Evolutionary conservation across 2,797 vertebrate genomes (phyloP), one percentile per base, ranked within the genome.

Genomic region (Austrolebias charrua): DNA sequence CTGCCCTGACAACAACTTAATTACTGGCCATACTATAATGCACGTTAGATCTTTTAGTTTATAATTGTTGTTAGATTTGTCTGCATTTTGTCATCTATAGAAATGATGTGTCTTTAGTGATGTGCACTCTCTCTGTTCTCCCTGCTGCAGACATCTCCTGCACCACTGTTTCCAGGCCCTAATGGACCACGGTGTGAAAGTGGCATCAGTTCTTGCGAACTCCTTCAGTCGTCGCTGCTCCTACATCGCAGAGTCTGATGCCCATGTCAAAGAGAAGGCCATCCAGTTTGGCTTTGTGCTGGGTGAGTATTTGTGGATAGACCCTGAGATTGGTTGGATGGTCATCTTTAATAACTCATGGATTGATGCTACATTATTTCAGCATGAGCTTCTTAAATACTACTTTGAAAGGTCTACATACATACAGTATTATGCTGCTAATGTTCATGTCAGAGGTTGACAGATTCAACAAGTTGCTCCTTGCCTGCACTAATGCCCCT

Each of bases 141-240:
- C 19, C 50, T 47, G 13, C 56, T 84, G 31, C 87, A 99, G 97
- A 79, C 98, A 99, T 87, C 94, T 99, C 54, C 94, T 99, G 79
- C 98, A 99, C 88, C 98, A 99, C 90, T 99, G 98, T 82, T 98
- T 99, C 81, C 98, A 99, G 89, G 97, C 98, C 56, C 83, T 99
- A 71, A 99, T 99, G 98, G 98, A 99, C 87, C 98, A 99, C 35
- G 98, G 98, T 38, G 98, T 99, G 59, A 99, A 98, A 87, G 97
- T 99, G 55, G 96, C 98, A 66, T 99, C 97, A 6, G 97, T 99
- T 16, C 84, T 99, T 84, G 97, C 98, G 42, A 98, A 95, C 85
- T 99, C 98, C 42, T 99, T 99, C 91, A 99, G 98, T 74, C 94
- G 96, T 67, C 89, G 96, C 78, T 99, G 98, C 84, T 99, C 98